Evolutionary conservation across 2,888 invertebrate species (phyloP).

Genomic region (Gnatocerus cornutus): DNA sequence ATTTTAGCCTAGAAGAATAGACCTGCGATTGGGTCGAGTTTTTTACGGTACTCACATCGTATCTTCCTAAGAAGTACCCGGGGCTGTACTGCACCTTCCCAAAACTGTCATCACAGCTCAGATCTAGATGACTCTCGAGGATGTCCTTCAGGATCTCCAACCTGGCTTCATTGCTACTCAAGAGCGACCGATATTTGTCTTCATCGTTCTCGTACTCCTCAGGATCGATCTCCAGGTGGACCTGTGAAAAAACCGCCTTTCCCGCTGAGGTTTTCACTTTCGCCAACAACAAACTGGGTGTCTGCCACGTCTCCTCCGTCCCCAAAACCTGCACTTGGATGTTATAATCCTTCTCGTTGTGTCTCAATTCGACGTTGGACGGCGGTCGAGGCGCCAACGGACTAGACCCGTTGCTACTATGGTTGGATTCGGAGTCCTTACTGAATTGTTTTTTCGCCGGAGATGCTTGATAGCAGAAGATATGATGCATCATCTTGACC

Average conservation of each 20-base stretch:
- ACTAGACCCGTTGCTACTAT: constrained; percentile 66
- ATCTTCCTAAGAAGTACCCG: constrained; percentile 86
- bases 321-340: constrained; percentile 85
- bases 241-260: constrained; percentile 87
- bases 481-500: constrained; percentile 90
- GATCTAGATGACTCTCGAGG: constrained; percentile 79
- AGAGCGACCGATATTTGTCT: constrained; percentile 74
- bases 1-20: constrained; percentile 78
- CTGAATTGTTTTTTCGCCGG: constrained; percentile 88
- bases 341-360: constrained; percentile 77
- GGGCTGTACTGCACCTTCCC: constrained; percentile 73
- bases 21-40: neutral
- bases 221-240: constrained; percentile 88
- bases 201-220: constrained; percentile 78
- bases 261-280: constrained; percentile 78
- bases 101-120: constrained; percentile 74
- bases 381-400: constrained; percentile 69
- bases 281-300: constrained; percentile 86
- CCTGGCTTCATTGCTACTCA: constrained; percentile 80
- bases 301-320: constrained; percentile 91
- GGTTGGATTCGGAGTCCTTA: constrained; percentile 76
- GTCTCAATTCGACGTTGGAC: constrained; percentile 68
- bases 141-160: constrained; percentile 86
- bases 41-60: constrained; percentile 77
- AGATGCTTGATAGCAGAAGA: constrained; percentile 91